Percentiles rank a stretch among this genome's conserved stretches.
phyloP scores from a whole-genome alignment of 1,140 invertebrate genomes.

The Parasteatoda tepidariorum region DNA sequence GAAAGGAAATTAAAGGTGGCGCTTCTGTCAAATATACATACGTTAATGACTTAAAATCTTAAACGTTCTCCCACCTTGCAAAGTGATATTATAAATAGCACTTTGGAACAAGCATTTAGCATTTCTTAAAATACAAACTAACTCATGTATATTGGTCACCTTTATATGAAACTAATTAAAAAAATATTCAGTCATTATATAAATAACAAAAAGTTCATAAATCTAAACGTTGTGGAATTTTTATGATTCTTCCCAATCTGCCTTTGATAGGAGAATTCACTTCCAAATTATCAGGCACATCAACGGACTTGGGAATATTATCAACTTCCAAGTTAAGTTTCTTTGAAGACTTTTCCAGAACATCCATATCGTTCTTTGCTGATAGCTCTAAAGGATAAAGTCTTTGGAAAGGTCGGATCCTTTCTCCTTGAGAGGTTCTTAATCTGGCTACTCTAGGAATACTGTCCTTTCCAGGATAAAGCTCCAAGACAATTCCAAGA shows the following conservation, averaged over 20 bases:
- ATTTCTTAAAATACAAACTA: neutral
- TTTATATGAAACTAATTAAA: too few species aligned
- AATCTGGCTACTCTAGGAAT: neutral
- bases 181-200: too few species aligned
- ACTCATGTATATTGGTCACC: too few species aligned
- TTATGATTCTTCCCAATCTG: neutral
- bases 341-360: neutral
- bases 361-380: neutral
- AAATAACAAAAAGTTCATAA: neutral
- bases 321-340: neutral
- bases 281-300: too few species aligned
- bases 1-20: too few species aligned
- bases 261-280: neutral
- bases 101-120: neutral
- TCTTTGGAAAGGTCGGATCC: neutral
- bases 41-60: too few species aligned
- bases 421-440: neutral
- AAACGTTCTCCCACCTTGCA: neutral
- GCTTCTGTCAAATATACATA: too few species aligned
- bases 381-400: slow-evolving; percentile 29
- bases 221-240: neutral
- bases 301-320: too few species aligned
- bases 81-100: neutral
- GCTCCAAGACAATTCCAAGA: neutral
- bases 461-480: neutral